A percentile compares a stretch with the other conserved stretches of the same genome.
These are phyloP conservation scores for Blera fallax DNA, from an alignment of 2,888 invertebrate species.

Conservation along the genomic window DNA sequence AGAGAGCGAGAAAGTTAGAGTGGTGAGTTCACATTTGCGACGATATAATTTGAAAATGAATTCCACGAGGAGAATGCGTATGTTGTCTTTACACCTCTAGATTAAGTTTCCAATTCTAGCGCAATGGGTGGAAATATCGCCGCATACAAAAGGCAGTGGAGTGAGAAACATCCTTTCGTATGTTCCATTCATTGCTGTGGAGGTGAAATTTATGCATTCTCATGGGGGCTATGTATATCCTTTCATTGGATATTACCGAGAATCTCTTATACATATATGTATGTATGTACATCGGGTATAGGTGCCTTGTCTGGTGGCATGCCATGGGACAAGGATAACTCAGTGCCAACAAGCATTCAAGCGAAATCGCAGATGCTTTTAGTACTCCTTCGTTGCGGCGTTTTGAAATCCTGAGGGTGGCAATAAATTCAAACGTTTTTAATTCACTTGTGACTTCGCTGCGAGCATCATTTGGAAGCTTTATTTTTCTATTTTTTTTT, in stretches of 20 bases:
- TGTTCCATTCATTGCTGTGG: background rate
- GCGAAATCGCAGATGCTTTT: conserved; percentile 16
- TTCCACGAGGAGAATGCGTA: conserved; percentile 36
- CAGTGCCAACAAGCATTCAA: background rate
- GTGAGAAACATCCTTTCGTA: conserved; percentile 1
- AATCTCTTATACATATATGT: background rate
- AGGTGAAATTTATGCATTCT: conserved; percentile 46
- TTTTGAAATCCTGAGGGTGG: conserved; percentile 7
- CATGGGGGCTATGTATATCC: conserved; percentile 32
- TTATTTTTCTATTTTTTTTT: background rate
- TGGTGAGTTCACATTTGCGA: conserved; percentile 18
- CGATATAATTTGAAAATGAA: conserved; percentile 51
- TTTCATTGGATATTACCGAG: conserved; percentile 7
- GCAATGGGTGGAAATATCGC: background rate
- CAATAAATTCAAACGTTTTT: conserved; percentile 35
- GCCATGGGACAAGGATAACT: background rate
- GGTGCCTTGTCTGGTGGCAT: conserved; percentile 13
- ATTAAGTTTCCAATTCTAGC: conserved; percentile 52
- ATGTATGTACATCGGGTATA: too few relatives aligned
- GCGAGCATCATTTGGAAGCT: background rate
- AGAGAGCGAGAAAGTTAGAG: too few relatives aligned
- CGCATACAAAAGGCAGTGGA: background rate
- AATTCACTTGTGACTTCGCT: conserved; percentile 5
- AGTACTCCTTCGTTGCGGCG: background rate
- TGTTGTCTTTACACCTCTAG: conserved; percentile 46